phyloP scores from a whole-genome alignment of 2,888 invertebrate species.

The Cabera pusaria region DNA sequence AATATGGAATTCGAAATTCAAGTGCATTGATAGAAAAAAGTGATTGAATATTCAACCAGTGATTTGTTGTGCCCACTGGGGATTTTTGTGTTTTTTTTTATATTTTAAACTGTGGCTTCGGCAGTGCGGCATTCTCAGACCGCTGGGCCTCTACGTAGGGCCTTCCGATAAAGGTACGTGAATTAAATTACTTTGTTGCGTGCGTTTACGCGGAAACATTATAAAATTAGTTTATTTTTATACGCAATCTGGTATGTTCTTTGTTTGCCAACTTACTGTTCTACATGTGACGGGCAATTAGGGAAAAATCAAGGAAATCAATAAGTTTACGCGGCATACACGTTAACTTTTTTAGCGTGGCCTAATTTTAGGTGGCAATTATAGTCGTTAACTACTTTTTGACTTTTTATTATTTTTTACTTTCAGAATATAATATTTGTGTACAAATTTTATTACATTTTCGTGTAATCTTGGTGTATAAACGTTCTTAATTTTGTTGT shows the following conservation, averaged over 20 bases:
- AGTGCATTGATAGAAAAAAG: slow-evolving; percentile 34
- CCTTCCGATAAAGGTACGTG: slow-evolving; percentile 57
- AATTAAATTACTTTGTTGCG: slow-evolving; percentile 69
- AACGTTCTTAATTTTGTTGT: too few relatives aligned
- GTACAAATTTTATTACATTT: too few relatives aligned
- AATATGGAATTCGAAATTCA: slow-evolving; percentile 64
- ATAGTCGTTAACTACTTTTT: too few relatives aligned
- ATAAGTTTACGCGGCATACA: too few relatives aligned
- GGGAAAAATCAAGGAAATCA: too few relatives aligned
- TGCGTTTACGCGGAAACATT: slow-evolving; percentile 45
- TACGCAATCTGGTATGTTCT: slow-evolving; percentile 21
- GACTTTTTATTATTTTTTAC: too few relatives aligned
- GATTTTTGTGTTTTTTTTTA: slow-evolving; percentile 10
- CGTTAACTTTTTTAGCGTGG: too few relatives aligned
- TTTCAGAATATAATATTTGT: too few relatives aligned
- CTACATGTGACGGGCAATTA: slow-evolving; percentile 3
- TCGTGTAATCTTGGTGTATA: too few relatives aligned
- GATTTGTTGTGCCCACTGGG: slow-evolving; percentile 7
- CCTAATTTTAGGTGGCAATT: too few relatives aligned
- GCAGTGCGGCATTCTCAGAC: slow-evolving; percentile 22
- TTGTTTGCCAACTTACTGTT: slow-evolving; percentile 13
- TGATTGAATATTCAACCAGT: slow-evolving; percentile 8
- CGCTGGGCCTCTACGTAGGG: slow-evolving; percentile 21
- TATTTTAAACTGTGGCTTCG: slow-evolving; percentile 10
- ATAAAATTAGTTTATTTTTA: slow-evolving; percentile 41